These are phyloP conservation scores for Anolis sagrei DNA, from an alignment of 2,113 vertebrate species.

Conservation along the genomic window DNA sequence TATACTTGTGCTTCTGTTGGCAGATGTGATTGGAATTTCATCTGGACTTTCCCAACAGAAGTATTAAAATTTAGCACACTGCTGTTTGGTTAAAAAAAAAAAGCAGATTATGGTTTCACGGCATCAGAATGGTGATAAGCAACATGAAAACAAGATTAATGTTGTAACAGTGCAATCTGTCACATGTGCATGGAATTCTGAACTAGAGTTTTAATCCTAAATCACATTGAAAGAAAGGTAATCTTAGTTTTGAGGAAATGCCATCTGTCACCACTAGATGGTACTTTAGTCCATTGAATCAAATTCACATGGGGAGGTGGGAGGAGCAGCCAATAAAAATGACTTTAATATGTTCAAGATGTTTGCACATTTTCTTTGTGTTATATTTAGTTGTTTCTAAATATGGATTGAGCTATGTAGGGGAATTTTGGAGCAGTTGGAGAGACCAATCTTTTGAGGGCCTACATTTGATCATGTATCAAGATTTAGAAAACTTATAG, in stretches of 20 bases:
- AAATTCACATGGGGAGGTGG: accelerated
- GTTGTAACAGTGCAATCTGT: not conserved
- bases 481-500: slow-evolving; percentile 24
- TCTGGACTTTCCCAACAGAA: not conserved
- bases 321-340: slow-evolving; percentile 5
- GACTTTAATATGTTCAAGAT: slow-evolving; percentile 4
- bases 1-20: not conserved
- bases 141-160: not conserved
- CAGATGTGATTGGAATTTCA: not conserved
- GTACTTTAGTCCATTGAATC: slow-evolving; percentile 9
- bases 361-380: slow-evolving; percentile 2
- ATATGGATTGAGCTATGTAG: not conserved
- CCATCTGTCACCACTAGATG: slow-evolving; percentile 61
- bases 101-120: not conserved
- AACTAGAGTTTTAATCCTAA: not conserved
- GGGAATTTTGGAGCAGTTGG: not conserved
- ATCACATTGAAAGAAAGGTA: not conserved
- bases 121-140: not conserved
- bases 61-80: not conserved
- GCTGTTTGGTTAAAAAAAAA: not conserved
- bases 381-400: slow-evolving; percentile 23
- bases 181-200: slow-evolving; percentile 29
- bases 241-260: slow-evolving; percentile 7
- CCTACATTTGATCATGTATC: slow-evolving; percentile 14
- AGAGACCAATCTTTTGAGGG: slow-evolving; percentile 2